phyloP scores from a whole-genome alignment of 2,888 invertebrate species.

The Volucella inflata region DNA sequence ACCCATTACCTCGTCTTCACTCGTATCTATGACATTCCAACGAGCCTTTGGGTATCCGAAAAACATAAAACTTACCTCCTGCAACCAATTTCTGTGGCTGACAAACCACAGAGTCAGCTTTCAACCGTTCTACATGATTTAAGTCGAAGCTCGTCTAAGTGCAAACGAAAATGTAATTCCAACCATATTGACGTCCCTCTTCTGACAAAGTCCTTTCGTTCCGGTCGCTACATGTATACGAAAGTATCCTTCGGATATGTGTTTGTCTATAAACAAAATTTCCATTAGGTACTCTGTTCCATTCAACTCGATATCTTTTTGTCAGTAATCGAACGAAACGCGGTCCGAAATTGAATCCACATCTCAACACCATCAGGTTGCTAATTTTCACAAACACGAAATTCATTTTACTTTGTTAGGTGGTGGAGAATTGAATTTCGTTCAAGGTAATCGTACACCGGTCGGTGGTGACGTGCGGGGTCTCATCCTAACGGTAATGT shows the following conservation, averaged over 20 bases:
- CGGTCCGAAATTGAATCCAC: conserved; percentile 46
- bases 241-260: background rate
- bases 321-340: conserved; percentile 16
- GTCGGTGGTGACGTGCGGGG: too few species aligned
- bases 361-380: conserved; percentile 35
- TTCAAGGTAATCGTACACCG: conserved; percentile 15
- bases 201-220: background rate
- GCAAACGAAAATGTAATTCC: background rate
- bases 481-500: conserved; percentile 3
- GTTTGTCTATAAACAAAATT: conserved; percentile 27
- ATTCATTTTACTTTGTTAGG: conserved; percentile 45
- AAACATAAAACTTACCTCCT: conserved; percentile 48
- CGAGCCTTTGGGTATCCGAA: conserved; percentile 41
- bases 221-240: too few species aligned
- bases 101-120: background rate
- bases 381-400: conserved; percentile 54
- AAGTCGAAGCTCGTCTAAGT: conserved; percentile 13
- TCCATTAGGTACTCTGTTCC: conserved; percentile 38
- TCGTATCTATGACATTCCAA: conserved; percentile 43
- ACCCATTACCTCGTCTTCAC: conserved; percentile 1
- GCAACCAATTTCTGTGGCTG: background rate
- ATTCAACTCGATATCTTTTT: conserved; percentile 48
- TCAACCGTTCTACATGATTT: conserved; percentile 53
- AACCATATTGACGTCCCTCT: conserved; percentile 19
- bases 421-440: background rate